Base-by-base conservation (phyloP, 2,113 vertebrate species). In the Oreamnos americanus region DNA sequence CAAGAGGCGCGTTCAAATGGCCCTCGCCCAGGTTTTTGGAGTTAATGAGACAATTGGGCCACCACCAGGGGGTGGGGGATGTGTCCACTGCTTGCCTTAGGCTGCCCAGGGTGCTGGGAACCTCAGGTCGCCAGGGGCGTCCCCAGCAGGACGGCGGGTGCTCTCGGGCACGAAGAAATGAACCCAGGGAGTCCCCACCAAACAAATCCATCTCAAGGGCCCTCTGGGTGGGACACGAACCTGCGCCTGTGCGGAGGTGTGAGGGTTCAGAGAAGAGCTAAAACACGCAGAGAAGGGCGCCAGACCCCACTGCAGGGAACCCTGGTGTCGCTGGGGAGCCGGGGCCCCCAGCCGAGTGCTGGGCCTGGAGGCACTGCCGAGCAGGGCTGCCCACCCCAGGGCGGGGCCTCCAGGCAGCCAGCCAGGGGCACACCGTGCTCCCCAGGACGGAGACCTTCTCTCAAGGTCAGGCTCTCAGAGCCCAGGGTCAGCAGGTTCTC, bases 111-210 rank as follows among this genome's bases (percentile, higher is more conserved):
- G 14, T 28, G 5, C 21, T 67, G 17, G 8, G 33, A n/a, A 33
- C 43, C 19, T 7, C 10, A 0, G 36, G 25, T 14, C 11, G 3
- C 30, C 47, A 51, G 23, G 16, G 30, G 78, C 5, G 0, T 33
- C 4, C 47, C 30, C 45, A 3, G 13, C 3, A 2, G n/a, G 16
- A 23, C 0, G 1, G 33, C 2, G 0, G 6, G 8, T 9, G 0
- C 39, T 7, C n/a, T 26, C 0, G 5, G 30, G 23, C 28, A 14
- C 7, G 15, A 47, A 39, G 76, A 84, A 81, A 19, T 16, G 39
- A 21, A 51, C 91, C 26, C 12, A 2, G 33, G 39, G 36, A 19
- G 45, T 33, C 51, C 53, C 33, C n/a, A 36, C n/a, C 30, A 62
- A 9, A 26, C 58, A 60, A 60, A 51, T 39, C 3, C 25, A 14